Evolutionary conservation across 1,140 invertebrate species (phyloP), one percentile per base, ranked within the genome.

Genomic region (Brachionus sp.): DNA sequence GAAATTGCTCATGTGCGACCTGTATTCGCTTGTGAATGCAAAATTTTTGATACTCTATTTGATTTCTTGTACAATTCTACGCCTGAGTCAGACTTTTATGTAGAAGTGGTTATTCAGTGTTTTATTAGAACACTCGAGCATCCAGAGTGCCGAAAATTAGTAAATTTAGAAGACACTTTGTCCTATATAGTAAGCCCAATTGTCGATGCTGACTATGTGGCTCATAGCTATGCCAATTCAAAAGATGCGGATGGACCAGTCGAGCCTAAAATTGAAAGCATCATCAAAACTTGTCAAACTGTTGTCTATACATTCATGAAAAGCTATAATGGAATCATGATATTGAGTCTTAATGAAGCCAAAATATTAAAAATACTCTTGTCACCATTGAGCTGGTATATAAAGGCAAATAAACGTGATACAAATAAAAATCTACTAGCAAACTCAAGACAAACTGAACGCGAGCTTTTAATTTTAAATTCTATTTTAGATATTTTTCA

Each of bases 381-480:
- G n/a, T 75, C 70, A 5, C 39, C 70, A 25, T 46, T 75, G 16
- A 75, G 70, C 44, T 75, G 70, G 70, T 46, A 6, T 46, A 23
- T 46, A 33, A 25, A 75, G 12, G 39, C 70, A 3, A 75, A 75
- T 5, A 75, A 75, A 25, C 70, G 39, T 25, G 4, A 46, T 5
- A 3, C 44, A 46, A 46, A 75, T 46, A 19, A 44, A n/a, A 35
- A 75, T 75, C 16, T 70, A 3, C 6, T 39, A 6, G 16, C 9
- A 0, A n/a, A n/a, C 37, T 16, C 33, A 7, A 70, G 37, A 35
- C n/a, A n/a, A 19, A 1, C 29, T 9, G 66, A 70, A 5, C 66
- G 66, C 13, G 33, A 70, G 37, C 37, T 70, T 70, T 70, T 70
- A 70, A 70, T 70, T 70, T 19, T 70, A 70, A 75, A 44, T 46